Evolutionary conservation across 1,140 invertebrate genomes (phyloP).

Genomic region (Trialeurodes vaporariorum): DNA sequence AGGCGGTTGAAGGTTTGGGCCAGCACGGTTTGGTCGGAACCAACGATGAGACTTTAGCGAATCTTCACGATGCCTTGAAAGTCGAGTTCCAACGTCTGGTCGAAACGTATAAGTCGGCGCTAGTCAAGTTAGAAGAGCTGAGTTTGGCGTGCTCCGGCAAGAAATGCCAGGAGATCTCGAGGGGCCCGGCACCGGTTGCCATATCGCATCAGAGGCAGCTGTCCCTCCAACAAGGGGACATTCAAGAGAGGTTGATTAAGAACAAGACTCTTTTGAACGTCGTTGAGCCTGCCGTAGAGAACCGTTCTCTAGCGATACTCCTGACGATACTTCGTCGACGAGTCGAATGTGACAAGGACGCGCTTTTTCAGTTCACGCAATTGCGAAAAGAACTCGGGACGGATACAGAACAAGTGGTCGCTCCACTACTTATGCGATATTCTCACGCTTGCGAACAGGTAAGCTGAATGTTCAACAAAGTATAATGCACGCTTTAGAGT

Average conservation of each 20-base stretch:
- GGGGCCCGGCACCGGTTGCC: conserved; percentile 68
- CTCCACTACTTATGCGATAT: conserved; percentile 69
- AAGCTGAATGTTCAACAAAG: too few relatives aligned
- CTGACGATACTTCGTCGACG: conserved; percentile 45
- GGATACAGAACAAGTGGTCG: conserved; percentile 45
- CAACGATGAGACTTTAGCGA: conserved; percentile 43
- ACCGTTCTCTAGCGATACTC: conserved; percentile 43
- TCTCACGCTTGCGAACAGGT: conserved; percentile 63
- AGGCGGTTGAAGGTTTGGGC: conserved; percentile 72
- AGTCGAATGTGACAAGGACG: conserved; percentile 57
- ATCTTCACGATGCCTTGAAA: conserved; percentile 41
- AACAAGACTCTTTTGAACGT: conserved; percentile 81
- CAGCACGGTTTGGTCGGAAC: conserved; percentile 70
- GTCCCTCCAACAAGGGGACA: conserved; percentile 63
- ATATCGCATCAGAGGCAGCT: conserved; percentile 81
- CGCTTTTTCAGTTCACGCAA: conserved; percentile 55
- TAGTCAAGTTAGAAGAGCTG: conserved; percentile 76
- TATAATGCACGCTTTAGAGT: too few relatives aligned
- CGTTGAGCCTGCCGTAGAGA: conserved; percentile 51
- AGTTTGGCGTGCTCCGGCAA: conserved; percentile 38
- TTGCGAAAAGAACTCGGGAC: conserved; percentile 48
- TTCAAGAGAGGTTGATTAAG: conserved; percentile 78
- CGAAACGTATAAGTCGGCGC: conserved; percentile 73
- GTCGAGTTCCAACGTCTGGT: conserved; percentile 66
- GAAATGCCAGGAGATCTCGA: conserved; percentile 37